Evolutionary conservation across 2,797 vertebrate genomes (phyloP).

Genomic region (Manis javanica): DNA sequence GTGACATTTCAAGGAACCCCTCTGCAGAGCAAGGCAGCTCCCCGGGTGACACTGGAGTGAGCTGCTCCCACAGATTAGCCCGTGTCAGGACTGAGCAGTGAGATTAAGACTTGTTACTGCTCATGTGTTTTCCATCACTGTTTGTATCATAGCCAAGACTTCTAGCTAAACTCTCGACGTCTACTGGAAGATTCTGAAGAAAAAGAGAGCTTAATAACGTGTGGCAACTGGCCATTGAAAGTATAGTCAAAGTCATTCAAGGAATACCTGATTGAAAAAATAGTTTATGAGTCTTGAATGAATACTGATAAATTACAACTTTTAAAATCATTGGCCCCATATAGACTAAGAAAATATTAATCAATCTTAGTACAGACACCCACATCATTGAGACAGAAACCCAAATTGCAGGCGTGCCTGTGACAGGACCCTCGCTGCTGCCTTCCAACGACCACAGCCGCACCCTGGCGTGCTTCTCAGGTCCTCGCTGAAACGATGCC

Average conservation of each 20-base stretch:
- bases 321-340: not conserved
- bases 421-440: not conserved
- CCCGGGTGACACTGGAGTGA: conserved; percentile 90
- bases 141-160: conserved; percentile 92
- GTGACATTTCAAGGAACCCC: conserved; percentile 55
- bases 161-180: conserved; percentile 91
- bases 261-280: conserved; percentile 81
- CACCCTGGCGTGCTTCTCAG: no score
- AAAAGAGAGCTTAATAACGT: conserved; percentile 85
- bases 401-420: not conserved
- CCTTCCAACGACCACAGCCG: not conserved
- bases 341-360: conserved; percentile 33
- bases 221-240: conserved; percentile 86
- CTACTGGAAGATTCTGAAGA: conserved; percentile 88
- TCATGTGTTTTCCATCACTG: conserved; percentile 96
- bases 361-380: not conserved
- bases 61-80: conserved; percentile 90
- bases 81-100: conserved; percentile 90
- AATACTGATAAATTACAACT: conserved; percentile 44
- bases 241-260: conserved; percentile 84
- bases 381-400: not conserved
- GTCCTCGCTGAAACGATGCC: no score
- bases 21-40: conserved; percentile 81
- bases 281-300: conserved; percentile 66
- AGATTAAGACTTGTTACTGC: conserved; percentile 92